Evolutionary conservation across 2,797 vertebrate species (phyloP).

Genomic region (Cheirogaleus major): DNA sequence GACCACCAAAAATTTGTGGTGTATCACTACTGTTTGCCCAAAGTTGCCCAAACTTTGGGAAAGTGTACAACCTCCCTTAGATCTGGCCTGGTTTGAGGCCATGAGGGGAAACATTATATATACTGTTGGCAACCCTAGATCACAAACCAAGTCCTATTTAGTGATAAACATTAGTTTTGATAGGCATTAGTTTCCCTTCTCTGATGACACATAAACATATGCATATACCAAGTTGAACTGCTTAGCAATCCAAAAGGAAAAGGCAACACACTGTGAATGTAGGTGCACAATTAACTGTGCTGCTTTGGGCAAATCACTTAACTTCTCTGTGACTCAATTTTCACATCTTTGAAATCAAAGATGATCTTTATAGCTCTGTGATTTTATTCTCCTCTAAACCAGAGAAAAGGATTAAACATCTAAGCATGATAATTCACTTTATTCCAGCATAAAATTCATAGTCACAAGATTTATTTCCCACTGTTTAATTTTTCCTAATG

Average conservation of each 20-base stretch:
- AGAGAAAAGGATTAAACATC: conserved; percentile 36
- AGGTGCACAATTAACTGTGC: neutral
- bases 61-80: neutral
- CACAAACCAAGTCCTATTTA: neutral
- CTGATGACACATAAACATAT: neutral
- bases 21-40: neutral
- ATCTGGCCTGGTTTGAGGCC: neutral
- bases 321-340: conserved; percentile 19
- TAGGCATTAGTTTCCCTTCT: neutral
- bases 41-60: conserved; percentile 3
- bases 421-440: conserved; percentile 39
- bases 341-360: neutral
- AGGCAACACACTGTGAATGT: neutral
- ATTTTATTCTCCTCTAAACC: neutral
- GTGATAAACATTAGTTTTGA: neutral
- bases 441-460: conserved; percentile 40
- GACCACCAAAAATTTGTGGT: neutral
- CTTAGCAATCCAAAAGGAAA: neutral
- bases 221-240: neutral
- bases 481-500: neutral
- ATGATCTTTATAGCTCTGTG: neutral
- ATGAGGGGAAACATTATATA: neutral
- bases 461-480: neutral
- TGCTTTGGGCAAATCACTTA: neutral
- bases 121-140: neutral